phyloP scores from a whole-genome alignment of 2,113 vertebrate species.

The Platanista minor region DNA sequence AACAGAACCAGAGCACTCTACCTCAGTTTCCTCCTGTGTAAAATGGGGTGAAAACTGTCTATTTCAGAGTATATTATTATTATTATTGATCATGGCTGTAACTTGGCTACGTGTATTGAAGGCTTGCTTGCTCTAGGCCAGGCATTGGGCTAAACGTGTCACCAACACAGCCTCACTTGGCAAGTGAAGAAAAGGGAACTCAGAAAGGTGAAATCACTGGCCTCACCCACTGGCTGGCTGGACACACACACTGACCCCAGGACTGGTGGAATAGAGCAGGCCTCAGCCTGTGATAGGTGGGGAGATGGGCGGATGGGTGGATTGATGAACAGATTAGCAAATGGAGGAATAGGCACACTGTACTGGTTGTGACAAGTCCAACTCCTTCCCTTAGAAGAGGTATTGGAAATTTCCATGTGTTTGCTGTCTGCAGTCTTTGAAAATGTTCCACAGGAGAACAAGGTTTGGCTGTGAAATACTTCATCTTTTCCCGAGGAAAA shows the following conservation, averaged over 20 bases:
- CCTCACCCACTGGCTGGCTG: neutral
- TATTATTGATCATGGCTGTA: neutral
- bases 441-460: neutral
- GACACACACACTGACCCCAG: neutral
- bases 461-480: neutral
- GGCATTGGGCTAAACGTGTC: neutral
- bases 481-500: conserved; percentile 26
- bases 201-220: neutral
- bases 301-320: too few species aligned
- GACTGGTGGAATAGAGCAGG: neutral
- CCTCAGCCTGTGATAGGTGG: neutral
- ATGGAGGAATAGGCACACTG: neutral
- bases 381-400: neutral
- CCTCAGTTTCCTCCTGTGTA: neutral
- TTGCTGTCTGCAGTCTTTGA: neutral
- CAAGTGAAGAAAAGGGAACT: neutral
- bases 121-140: neutral
- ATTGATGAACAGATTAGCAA: neutral
- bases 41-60: neutral
- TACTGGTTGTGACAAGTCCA: neutral
- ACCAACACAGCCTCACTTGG: neutral
- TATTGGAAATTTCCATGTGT: neutral
- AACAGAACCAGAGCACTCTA: neutral
- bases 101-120: neutral
- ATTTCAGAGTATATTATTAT: neutral